Evolutionary conservation across 2,113 vertebrate genomes (phyloP), one percentile per base, ranked within the genome.

Genomic region (Paradoxurus hermaphroditus): DNA sequence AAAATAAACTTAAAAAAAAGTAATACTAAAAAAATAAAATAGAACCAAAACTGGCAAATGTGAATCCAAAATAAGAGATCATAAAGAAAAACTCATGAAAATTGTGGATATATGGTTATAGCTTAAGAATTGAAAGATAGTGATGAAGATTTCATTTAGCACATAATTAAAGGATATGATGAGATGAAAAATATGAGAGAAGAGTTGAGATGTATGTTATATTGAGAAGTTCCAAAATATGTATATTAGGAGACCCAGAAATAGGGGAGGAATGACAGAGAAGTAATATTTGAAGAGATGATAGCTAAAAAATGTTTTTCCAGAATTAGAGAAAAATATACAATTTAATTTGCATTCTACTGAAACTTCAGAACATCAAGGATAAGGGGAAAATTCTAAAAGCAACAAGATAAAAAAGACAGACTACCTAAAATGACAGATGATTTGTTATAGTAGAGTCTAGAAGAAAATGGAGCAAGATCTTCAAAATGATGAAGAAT

Each of bases 371-470:
- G 62, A 63, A 84, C 39, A 89, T 77, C 31, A 90, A 89, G 63
- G 97, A 70, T 86, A n/a, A 86, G 95, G 72, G 89, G 53, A 90
- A 83, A 63, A 75, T 73, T 63, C n/a, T 92, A 41, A 95, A 73
- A 93, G 6, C n/a, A 85, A 21, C 11, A 79, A 93, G 78, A 68
- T 31, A 27, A 23, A 85, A 94, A 93, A 93, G 49, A 41, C 3
- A 91, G 29, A 23, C 63, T 27, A 44, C 15, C 27, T 77, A 86
- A 83, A 83, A 49, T 92, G 46, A 56, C 16, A 90, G 73, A 51
- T 77, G 53, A 78, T 84, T 94, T 95, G n/a, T 94, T 39, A 77
- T n/a, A 65, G 36, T n/a, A 83, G 34, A 88, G 34, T 86, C 51
- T 87, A 44, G 8, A 70, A 67, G 59, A 75, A 89, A 94, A 41